phyloP scores from a whole-genome alignment of 2,113 vertebrate genomes.

The Nesoenas mayeri region DNA sequence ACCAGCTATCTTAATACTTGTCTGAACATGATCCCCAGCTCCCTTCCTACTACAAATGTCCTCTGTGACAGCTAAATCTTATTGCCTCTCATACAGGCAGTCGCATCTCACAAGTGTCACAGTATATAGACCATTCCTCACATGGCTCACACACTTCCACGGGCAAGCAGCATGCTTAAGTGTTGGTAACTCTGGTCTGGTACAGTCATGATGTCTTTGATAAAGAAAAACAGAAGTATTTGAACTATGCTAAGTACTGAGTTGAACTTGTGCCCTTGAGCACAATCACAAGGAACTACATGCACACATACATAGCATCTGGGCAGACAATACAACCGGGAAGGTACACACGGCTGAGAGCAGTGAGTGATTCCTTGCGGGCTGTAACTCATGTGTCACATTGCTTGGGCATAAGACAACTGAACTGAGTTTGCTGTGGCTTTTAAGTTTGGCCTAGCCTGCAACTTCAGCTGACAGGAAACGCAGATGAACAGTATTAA shows the following conservation, averaged over 20 bases:
- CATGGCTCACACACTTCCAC: not conserved
- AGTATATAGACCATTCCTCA: not conserved
- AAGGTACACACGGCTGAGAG: not conserved
- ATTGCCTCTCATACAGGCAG: not conserved
- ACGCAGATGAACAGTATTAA: not conserved
- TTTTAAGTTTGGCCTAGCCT: not conserved
- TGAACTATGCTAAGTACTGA: not conserved
- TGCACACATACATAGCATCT: not conserved
- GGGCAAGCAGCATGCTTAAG: not conserved
- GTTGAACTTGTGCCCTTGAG: not conserved
- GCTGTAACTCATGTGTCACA: accelerated
- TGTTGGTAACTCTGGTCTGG: not conserved
- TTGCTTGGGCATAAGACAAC: not conserved
- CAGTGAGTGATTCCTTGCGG: not conserved
- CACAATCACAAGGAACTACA: not conserved
- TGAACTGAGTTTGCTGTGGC: not conserved
- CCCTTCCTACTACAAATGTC: not conserved
- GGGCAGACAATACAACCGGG: not conserved
- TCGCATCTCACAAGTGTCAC: not conserved
- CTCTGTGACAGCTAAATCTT: not conserved
- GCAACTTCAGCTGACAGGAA: not conserved
- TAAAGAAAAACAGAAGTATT: not conserved
- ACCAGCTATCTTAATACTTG: not conserved
- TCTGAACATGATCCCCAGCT: not conserved
- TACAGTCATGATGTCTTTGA: not conserved